Conservation (phyloP, 1,140 invertebrate genomes). For the Bombus difficillimus region DNA sequence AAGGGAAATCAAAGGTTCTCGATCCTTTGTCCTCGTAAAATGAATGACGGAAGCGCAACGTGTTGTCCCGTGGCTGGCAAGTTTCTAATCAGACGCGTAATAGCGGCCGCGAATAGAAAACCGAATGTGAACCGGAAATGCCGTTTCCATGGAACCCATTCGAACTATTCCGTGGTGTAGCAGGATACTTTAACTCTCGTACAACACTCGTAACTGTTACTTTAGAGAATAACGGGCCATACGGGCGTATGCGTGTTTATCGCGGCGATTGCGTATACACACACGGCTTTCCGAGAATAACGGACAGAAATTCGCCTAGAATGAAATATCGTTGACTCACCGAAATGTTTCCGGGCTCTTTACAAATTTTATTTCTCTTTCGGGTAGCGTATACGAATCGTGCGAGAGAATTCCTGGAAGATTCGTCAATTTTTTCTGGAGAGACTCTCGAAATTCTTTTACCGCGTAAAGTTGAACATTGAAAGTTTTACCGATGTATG, state of each 20-base stretch:
- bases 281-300: slow-evolving; percentile 50
- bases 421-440: not conserved
- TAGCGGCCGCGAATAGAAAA: slow-evolving; percentile 69
- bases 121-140: slow-evolving; percentile 77
- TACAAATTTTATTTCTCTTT: not conserved
- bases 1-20: slow-evolving; percentile 44
- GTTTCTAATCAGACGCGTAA: slow-evolving; percentile 76
- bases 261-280: slow-evolving; percentile 54
- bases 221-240: slow-evolving; percentile 70
- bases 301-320: slow-evolving; percentile 58
- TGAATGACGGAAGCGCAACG: not conserved
- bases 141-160: slow-evolving; percentile 75
- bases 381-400: rapidly evolving
- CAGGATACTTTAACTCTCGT: slow-evolving; percentile 61
- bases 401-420: not conserved
- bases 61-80: slow-evolving; percentile 6
- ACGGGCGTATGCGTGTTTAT: slow-evolving; percentile 50
- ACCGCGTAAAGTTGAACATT: not conserved
- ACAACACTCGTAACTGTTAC: slow-evolving; percentile 71
- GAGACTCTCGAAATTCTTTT: not conserved
- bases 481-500: not conserved
- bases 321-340: not conserved
- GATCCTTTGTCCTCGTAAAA: slow-evolving; percentile 12
- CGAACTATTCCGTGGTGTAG: slow-evolving; percentile 59
- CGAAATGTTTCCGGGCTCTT: not conserved